Conservation (phyloP, 2,113 vertebrate species). For the Phyllostomus discolor region DNA sequence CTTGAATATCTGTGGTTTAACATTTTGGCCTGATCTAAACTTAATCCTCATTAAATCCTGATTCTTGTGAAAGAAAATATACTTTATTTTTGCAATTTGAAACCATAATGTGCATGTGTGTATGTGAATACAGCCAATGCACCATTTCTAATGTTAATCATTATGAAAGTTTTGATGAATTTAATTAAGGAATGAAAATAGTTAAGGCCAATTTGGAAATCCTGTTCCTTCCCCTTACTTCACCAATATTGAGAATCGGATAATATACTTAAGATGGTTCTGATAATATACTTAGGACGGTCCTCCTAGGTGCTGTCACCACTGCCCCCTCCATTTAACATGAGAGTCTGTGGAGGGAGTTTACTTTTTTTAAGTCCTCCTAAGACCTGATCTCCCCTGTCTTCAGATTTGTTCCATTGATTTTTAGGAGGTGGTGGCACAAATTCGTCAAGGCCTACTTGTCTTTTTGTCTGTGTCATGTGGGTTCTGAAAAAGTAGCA, state of each 20-base stretch:
- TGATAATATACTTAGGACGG: too few relatives aligned
- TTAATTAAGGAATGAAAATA: conserved; percentile 31
- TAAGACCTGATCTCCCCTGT: neutral
- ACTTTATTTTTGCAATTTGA: neutral
- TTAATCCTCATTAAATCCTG: neutral
- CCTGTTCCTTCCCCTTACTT: neutral
- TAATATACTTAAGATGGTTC: neutral
- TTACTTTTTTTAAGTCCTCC: neutral
- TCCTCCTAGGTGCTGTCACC: too few relatives aligned
- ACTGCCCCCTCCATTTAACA: too few relatives aligned
- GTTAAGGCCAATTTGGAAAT: neutral
- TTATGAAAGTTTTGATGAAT: neutral
- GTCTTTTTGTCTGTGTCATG: neutral
- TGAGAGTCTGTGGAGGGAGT: neutral
- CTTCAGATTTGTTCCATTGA: neutral
- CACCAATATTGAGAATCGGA: neutral
- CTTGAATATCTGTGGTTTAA: neutral
- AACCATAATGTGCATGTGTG: neutral
- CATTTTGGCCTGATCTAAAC: neutral
- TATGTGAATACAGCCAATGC: neutral
- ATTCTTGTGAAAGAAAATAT: neutral
- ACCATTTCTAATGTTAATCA: neutral
- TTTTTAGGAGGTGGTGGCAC: neutral
- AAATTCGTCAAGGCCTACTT: neutral
- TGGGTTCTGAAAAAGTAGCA: neutral